A percentile compares a stretch with the other conserved stretches of the same genome.
phyloP scores from a whole-genome alignment of 2,113 vertebrate genomes.

The Hiodon tergisus region DNA sequence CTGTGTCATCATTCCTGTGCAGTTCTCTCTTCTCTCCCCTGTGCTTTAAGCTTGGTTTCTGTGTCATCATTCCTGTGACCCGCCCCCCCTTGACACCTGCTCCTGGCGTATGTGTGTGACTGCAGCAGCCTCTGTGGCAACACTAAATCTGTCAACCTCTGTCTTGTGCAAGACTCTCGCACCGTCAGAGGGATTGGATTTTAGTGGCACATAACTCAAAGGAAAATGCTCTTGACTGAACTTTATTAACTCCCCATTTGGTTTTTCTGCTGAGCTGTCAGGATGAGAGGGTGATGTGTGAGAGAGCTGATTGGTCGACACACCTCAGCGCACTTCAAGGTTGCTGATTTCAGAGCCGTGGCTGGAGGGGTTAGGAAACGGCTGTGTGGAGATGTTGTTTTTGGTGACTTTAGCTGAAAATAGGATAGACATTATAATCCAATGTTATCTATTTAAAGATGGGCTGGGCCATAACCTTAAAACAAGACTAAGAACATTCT shows the following conservation, averaged over 20 bases:
- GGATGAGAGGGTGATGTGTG: conserved; percentile 7
- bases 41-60: no score
- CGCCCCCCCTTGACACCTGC: conserved; percentile 15
- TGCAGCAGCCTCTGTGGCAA: conserved; percentile 28
- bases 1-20: no score
- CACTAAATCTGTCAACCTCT: conserved; percentile 33
- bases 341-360: background rate
- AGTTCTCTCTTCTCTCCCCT: no score
- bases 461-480: background rate
- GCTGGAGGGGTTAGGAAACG: conserved; percentile 8
- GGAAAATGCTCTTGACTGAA: conserved; percentile 30
- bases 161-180: conserved; percentile 29
- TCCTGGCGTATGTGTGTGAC: conserved; percentile 16
- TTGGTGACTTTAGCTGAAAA: background rate
- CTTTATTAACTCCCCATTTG: conserved; percentile 21
- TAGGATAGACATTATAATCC: conserved; percentile 3
- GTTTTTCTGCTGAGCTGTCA: conserved; percentile 35
- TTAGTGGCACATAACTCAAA: conserved; percentile 29
- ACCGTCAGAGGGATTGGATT: conserved; percentile 9
- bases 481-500: background rate
- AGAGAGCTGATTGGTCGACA: conserved; percentile 18
- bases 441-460: background rate
- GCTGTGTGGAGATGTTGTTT: background rate
- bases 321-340: conserved; percentile 11
- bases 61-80: no score